A percentile compares a stretch with the other conserved stretches of the same genome.
Evolutionary conservation across 2,113 vertebrate genomes (phyloP).

Genomic region (Amazona guildingii): DNA sequence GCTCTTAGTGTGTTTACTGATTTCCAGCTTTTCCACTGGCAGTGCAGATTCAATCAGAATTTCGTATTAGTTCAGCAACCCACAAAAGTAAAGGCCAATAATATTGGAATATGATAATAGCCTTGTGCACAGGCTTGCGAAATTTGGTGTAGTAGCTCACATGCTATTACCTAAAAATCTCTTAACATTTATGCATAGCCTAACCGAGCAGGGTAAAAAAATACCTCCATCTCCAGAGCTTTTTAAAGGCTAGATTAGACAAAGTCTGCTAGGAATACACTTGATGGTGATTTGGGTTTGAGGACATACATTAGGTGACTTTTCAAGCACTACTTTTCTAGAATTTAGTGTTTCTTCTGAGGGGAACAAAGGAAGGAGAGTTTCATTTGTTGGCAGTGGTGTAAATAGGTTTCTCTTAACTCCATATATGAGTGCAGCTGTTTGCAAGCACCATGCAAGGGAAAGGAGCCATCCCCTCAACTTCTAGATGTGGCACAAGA

Average conservation of each 20-base stretch:
- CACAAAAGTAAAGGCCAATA: not conserved
- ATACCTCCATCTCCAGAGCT: not conserved
- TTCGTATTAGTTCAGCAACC: conserved; percentile 18
- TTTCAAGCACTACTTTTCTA: not conserved
- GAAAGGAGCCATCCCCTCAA: not conserved
- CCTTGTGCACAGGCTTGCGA: not conserved
- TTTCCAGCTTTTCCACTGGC: conserved; percentile 23
- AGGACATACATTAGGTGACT: fast-evolving
- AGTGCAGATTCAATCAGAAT: conserved; percentile 34
- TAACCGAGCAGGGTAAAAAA: not conserved
- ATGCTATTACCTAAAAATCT: not conserved
- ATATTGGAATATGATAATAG: not conserved
- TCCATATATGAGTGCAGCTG: not conserved
- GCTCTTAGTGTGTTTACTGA: not conserved
- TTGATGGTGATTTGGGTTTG: not conserved
- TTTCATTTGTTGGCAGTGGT: not conserved
- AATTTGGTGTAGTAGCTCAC: not conserved
- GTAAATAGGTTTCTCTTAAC: not conserved
- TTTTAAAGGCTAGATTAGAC: not conserved
- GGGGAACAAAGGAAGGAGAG: not conserved
- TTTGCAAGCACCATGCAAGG: not conserved
- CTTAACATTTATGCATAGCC: not conserved
- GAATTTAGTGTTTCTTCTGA: not conserved
- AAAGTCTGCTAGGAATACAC: not conserved
- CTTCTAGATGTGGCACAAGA: not conserved